Evolutionary conservation across 2,797 vertebrate species (phyloP), one percentile per base, ranked within the genome.

Genomic region (Tauraco hartlaubi): DNA sequence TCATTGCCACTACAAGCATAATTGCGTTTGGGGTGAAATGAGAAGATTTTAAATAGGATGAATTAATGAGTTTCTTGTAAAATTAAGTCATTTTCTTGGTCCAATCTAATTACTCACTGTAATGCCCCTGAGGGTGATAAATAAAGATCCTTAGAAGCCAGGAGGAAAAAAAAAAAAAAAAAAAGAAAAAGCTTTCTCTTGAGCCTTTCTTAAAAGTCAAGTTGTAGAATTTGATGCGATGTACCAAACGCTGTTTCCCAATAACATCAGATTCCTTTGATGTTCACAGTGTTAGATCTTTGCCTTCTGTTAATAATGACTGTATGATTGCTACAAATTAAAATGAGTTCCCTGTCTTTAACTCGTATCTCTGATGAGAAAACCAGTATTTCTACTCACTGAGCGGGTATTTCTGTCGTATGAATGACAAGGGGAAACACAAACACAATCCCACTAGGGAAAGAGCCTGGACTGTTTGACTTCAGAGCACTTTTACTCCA

Each of bases 11-110:
- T 80, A 90, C 46, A 92, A 92, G 85, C 94, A 85, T 92, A 97
- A 96, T 96, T 95, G 91, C 91, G 96, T 97, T 98, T 98, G 23
- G 88, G 97, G 94, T 93, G 91, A 93, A 94, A 96, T 94, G 71
- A 84, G 77, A 79, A 95, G 63, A 90, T 97, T 96, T 97, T 62
- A 95, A 97, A 96, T 90, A 97, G 95, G 97, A 97, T 91, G 58
- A 96, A 86, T 95, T 98, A 98, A 98, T 97, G 96, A 97, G 95
- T 97, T 97, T 97, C 92, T 93, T 95, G 97, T 97, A 96, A 98
- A 98, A 98, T 98, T 98, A 98, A 98, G 97, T 97, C 77, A 43
- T 98, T 98, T 84, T 96, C 74, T 96, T 95, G 74, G 90, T 91
- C 88, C 96, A 96, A 89, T 94, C 92, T 98, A 97, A 98, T 97